Evolutionary conservation across 2,888 invertebrate genomes (phyloP).

Genomic region (Tetranychus truncatus): DNA sequence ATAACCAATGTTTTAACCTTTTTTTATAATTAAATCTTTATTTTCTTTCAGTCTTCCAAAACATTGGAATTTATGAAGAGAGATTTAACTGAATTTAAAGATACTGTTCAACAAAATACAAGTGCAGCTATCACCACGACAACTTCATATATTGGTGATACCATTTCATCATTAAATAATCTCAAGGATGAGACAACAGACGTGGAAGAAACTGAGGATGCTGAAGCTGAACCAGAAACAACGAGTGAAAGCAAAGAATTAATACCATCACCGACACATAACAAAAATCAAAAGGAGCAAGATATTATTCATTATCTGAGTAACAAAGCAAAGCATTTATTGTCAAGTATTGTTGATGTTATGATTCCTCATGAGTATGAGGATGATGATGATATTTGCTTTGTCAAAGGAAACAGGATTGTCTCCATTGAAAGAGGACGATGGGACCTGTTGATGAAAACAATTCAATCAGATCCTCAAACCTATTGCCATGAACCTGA

Average conservation of each 20-base stretch:
- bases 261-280: background rate
- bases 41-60: slow-evolving; percentile 44
- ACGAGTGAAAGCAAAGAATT: slow-evolving; percentile 3
- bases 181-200: background rate
- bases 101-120: slow-evolving; percentile 46
- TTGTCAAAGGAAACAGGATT: slow-evolving; percentile 14
- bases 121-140: slow-evolving; percentile 45
- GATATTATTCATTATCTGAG: slow-evolving; percentile 10
- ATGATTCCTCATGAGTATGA: slow-evolving; percentile 15
- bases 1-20: no score
- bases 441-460: slow-evolving; percentile 46
- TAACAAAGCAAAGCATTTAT: slow-evolving; percentile 11
- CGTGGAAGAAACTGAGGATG: background rate
- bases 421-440: slow-evolving; percentile 12
- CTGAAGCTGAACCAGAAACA: slow-evolving; percentile 4
- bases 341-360: slow-evolving; percentile 15
- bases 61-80: slow-evolving; percentile 57
- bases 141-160: slow-evolving; percentile 34
- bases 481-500: slow-evolving; percentile 53
- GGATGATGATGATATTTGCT: slow-evolving; percentile 17
- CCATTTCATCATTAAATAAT: slow-evolving; percentile 16
- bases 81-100: slow-evolving; percentile 53
- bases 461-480: slow-evolving; percentile 49
- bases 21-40: background rate
- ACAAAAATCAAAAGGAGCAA: background rate